Evolutionary conservation across 2,888 invertebrate genomes (phyloP).

Genomic region (Acleris sparsana): DNA sequence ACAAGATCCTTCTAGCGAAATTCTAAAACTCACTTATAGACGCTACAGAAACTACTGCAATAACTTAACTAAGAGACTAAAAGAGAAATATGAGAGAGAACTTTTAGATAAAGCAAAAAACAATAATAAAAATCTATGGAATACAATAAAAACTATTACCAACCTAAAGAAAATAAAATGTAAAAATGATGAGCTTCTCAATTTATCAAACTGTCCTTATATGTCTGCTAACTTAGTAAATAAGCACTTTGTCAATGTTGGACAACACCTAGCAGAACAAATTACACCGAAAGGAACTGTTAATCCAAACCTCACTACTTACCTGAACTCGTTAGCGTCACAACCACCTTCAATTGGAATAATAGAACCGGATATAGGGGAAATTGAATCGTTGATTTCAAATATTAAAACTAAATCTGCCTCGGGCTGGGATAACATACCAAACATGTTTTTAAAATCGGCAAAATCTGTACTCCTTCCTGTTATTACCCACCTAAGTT

Average conservation of each 20-base stretch:
- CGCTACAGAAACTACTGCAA: constrained; percentile 39
- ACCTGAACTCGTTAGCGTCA: background rate
- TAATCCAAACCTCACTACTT: background rate
- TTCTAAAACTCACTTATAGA: constrained; percentile 32
- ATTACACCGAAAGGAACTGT: background rate
- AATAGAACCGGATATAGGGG: background rate
- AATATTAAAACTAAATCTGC: background rate
- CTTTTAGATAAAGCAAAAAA: constrained; percentile 21
- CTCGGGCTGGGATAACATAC: no score
- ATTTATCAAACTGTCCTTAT: no score
- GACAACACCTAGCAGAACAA: background rate
- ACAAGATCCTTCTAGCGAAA: constrained; percentile 32
- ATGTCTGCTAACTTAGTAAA: background rate
- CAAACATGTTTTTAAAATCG: no score
- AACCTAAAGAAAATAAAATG: constrained; percentile 11
- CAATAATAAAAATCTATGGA: constrained; percentile 38
- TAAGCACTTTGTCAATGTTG: background rate
- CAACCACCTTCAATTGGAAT: background rate
- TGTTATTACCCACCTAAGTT: background rate
- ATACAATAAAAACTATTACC: constrained; percentile 31
- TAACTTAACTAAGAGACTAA: constrained; percentile 34
- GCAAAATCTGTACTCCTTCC: no score
- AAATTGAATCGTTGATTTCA: background rate
- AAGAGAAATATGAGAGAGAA: constrained; percentile 37
- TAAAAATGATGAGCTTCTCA: no score